phyloP scores from a whole-genome alignment of 1,140 invertebrate species.

The Choristoneura fumiferana region DNA sequence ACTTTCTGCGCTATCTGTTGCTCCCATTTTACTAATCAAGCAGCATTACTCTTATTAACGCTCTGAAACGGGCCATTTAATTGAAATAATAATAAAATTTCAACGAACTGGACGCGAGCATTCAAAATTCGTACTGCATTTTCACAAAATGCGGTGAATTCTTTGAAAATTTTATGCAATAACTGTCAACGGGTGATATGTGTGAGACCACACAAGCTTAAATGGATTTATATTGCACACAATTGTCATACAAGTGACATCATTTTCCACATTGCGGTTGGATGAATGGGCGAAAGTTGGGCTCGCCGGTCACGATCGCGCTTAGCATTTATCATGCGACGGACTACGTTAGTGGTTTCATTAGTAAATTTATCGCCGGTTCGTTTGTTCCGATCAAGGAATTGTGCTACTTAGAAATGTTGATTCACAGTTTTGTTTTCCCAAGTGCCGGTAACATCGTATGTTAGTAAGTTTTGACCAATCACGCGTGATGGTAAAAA shows the following conservation, averaged over 20 bases:
- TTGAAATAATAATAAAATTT: neutral
- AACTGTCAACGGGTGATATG: neutral
- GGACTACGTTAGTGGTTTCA: conserved; percentile 7
- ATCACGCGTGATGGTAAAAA: no score
- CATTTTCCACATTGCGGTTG: conserved; percentile 33
- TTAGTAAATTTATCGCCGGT: conserved; percentile 3
- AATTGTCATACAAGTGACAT: conserved; percentile 37
- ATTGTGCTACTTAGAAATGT: no score
- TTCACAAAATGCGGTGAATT: neutral
- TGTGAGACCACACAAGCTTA: neutral
- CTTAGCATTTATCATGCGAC: conserved; percentile 30
- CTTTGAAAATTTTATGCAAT: conserved; percentile 23
- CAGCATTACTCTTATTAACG: conserved; percentile 8
- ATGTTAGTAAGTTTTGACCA: no score
- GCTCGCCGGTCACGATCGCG: conserved; percentile 53
- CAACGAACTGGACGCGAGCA: conserved; percentile 7
- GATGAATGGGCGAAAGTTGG: conserved; percentile 65
- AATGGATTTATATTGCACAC: conserved; percentile 23
- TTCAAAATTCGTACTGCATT: neutral
- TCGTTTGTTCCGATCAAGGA: neutral
- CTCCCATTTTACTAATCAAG: conserved; percentile 10
- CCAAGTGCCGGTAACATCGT: no score
- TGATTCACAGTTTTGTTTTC: no score
- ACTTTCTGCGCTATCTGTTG: neutral
- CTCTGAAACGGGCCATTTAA: neutral